phyloP scores from a whole-genome alignment of 2,888 invertebrate species.

The Didymodactylos carnosus region DNA sequence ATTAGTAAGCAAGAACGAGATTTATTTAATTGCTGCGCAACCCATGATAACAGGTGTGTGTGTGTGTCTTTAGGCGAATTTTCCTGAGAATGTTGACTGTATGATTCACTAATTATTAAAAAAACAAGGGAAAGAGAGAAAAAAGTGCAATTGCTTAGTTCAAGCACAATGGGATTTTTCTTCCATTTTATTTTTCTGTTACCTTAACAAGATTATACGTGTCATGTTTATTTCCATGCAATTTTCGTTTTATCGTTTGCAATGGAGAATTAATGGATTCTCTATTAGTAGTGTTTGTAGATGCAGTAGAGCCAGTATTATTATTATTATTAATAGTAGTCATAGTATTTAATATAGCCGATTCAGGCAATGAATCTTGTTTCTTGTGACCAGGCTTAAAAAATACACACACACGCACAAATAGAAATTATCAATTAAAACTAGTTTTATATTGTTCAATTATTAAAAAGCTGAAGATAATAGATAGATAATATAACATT shows the following conservation, averaged over 20 bases:
- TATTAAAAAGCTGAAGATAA: too few species aligned
- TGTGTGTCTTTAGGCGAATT: background rate
- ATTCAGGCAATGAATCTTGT: background rate
- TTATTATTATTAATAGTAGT: too few species aligned
- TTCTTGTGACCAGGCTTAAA: background rate
- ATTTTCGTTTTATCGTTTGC: background rate
- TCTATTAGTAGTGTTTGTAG: too few species aligned
- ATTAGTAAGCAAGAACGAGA: too few species aligned
- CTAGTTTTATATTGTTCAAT: background rate
- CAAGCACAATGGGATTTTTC: too few species aligned
- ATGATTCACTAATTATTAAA: background rate
- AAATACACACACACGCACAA: background rate
- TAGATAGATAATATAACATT: too few species aligned
- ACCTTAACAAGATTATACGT: background rate
- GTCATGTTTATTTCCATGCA: background rate
- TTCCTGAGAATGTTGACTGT: too few species aligned
- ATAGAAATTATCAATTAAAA: background rate
- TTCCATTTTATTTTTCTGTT: background rate
- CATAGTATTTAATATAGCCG: background rate
- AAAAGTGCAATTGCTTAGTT: too few species aligned
- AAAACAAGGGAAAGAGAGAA: background rate
- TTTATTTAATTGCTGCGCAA: too few species aligned
- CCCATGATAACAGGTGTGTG: background rate
- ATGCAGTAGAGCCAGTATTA: background rate
- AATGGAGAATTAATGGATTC: background rate